Evolutionary conservation across 2,113 vertebrate species (phyloP), one percentile per base, ranked within the genome.

Genomic region (Isichthys henryi): DNA sequence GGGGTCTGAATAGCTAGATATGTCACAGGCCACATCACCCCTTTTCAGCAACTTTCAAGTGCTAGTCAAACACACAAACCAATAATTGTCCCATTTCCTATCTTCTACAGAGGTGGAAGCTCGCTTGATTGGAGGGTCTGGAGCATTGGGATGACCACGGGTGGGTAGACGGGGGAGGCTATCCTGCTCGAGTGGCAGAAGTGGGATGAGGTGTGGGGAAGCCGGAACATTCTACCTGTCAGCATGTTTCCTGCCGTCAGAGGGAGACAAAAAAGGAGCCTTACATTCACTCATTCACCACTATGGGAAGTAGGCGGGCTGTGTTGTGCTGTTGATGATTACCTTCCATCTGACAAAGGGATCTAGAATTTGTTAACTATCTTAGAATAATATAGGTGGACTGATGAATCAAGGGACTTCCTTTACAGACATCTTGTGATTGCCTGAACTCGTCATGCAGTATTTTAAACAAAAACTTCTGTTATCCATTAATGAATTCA

Each of bases 371-470:
- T 93, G 92, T 93, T 91, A 94, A 95, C 62, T 70, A 80, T 17
- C 92, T 94, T 93, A 94, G 93, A 94, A 94, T 94, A 95, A 95
- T 94, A 93, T 94, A 93, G 88, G 93, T 93, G 95, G 93, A 95
- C 95, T 95, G 82, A 84, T 46, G 43, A 84, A 48, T 84, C 43
- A 48, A 84, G n/a, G n/a, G 5, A 82, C 35, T 82, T 82, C 31
- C 45, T 21, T n/a, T 5, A 84, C 45, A 11, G 23, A 84, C 8
- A 84, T 23, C 45, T 23, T 23, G 45, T 10, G 21, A 48, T 8
- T 48, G 43, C 7, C 43, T 45, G 15, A 45, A 84, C 39, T 23
- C 39, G 4, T 84, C 17, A 48, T 84, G 43, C 39, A 21, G 45
- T 21, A 11, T 23, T 48, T 48, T n/a, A 84, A 84, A 48, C 19